Percentiles rank a stretch among this genome's conserved stretches.
Evolutionary conservation across 2,113 vertebrate genomes (phyloP).

Genomic region (Misgurnus anguillicaudatus): DNA sequence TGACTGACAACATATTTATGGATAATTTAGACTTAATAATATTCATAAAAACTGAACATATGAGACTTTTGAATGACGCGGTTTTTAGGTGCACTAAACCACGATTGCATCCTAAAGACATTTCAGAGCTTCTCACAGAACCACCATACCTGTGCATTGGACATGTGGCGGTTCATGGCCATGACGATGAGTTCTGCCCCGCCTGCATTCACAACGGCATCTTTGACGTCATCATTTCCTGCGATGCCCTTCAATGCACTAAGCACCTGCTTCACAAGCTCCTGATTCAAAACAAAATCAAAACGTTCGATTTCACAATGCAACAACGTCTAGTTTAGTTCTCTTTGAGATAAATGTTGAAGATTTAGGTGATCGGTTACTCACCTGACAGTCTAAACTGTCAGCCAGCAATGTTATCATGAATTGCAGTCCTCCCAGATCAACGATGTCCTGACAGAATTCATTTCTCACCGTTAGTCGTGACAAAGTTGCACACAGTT

Average conservation of each 20-base stretch:
- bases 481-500: conserved; percentile 87
- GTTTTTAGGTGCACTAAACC: no score
- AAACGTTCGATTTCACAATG: neutral
- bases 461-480: conserved; percentile 91
- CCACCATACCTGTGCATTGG: conserved; percentile 78
- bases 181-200: conserved; percentile 85
- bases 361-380: accelerated
- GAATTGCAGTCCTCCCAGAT: conserved; percentile 86
- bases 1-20: no score
- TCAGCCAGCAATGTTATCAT: conserved; percentile 85
- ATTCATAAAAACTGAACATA: no score
- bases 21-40: no score
- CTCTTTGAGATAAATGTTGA: neutral
- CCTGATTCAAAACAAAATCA: conserved; percentile 68
- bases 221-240: conserved; percentile 93
- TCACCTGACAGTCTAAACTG: conserved; percentile 83
- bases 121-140: no score
- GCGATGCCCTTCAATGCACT: conserved; percentile 84
- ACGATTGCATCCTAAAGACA: no score
- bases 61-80: no score
- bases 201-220: conserved; percentile 81
- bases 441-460: conserved; percentile 94
- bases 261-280: conserved; percentile 88
- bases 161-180: conserved; percentile 83
- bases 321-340: neutral